These are phyloP conservation scores for Drosophila tsacasi DNA, from an alignment of 1,140 invertebrate species.

Conservation along the genomic window DNA sequence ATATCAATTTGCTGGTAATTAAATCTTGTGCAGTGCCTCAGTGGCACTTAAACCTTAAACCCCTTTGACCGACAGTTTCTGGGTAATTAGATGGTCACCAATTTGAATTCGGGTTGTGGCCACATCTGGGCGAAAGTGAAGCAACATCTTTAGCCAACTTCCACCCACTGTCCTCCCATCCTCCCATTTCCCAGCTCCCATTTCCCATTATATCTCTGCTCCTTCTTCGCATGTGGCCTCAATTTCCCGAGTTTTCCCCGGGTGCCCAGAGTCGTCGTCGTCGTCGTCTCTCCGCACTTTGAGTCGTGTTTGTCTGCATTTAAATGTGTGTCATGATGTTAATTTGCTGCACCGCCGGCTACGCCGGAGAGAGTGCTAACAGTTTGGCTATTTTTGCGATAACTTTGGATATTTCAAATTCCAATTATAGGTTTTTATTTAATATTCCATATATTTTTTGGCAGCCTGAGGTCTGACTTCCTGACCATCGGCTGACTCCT, in stretches of 20 bases:
- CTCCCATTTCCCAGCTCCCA: too few species aligned
- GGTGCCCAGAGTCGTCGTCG: conserved; percentile 12
- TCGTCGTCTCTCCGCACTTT: not conserved
- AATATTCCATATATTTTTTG: too few species aligned
- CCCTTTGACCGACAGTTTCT: conserved; percentile 15
- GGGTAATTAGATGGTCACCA: conserved; percentile 24
- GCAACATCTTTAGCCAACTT: too few species aligned
- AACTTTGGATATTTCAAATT: not conserved
- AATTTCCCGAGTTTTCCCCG: conserved; percentile 47
- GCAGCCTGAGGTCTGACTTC: not conserved
- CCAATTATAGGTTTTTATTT: not conserved
- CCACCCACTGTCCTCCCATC: not conserved
- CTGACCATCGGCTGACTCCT: too few species aligned
- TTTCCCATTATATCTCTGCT: conserved; percentile 5
- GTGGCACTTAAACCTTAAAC: conserved; percentile 12
- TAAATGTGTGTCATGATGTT: conserved; percentile 81
- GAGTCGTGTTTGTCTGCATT: conserved; percentile 52
- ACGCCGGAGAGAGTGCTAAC: not conserved
- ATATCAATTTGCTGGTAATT: conserved; percentile 28
- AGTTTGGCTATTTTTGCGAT: not conserved
- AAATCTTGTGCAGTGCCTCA: conserved; percentile 9
- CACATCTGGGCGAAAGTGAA: conserved; percentile 30
- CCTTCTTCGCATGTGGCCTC: conserved; percentile 35
- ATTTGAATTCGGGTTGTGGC: conserved; percentile 25
- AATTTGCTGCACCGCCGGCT: conserved; percentile 64